Evolutionary conservation across 2,888 invertebrate species (phyloP), one percentile per base, ranked within the genome.

Genomic region (Lasioglossum oenotherae): DNA sequence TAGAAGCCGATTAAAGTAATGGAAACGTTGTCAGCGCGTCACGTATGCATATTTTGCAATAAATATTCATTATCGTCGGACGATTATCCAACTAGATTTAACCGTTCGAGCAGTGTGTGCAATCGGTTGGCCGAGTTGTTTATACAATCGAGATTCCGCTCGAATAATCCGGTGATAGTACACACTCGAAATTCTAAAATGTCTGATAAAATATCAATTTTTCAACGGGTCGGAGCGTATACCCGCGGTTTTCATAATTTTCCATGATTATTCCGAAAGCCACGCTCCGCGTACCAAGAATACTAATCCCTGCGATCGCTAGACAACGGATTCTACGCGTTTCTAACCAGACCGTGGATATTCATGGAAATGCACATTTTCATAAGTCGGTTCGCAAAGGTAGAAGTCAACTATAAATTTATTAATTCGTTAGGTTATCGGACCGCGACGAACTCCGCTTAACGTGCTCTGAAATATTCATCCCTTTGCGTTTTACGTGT

Each of bases 81-180:
- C 31, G 64, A 67, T 67, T 35, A 67, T 67, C 64, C 64, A 19
- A 19, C 64, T 67, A 35, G 31, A 67, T 67, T 67, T 67, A 67
- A 31, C 31, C 35, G 31, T 74, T 38, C 19, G n/a, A 10, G 67
- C 35, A 35, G 35, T 67, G 31, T 67, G 19, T 67, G 35, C 10
- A 67, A 67, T 67, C 31, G 67, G 35, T 67, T 67, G 16, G 35
- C 67, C 67, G 67, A 35, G 67, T 67, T 67, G 67, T 67, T 67
- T 35, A 31, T 35, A 35, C 31, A 67, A 67, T 67, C 67, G 67
- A 3, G 35, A 67, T 67, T 67, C 35, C 67, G 31, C 35, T 10
- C 19, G 67, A 35, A 67, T 67, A 67, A 67, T 67, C 67, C 67
- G 35, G 67, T 19, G 35, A 35, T 19, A 67, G 19, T 67, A 8